Base-by-base conservation (phyloP, 2,113 vertebrate species). In the Speoplatyrhinus poulsoni region DNA sequence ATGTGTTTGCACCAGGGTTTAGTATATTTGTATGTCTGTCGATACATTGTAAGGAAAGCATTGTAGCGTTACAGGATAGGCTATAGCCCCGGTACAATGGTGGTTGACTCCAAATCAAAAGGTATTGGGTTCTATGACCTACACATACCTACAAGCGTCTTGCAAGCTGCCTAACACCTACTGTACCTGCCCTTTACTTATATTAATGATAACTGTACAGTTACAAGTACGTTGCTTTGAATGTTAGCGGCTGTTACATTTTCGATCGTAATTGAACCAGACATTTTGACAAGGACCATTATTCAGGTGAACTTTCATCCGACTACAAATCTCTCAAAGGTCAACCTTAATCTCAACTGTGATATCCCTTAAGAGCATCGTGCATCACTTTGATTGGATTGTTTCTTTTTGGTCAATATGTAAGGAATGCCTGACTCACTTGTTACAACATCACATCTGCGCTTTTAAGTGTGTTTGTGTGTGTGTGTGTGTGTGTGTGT, bases 361-460 rank as follows among this genome's bases (percentile, higher is more conserved):
- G 36, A 41, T 5, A 41, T 41, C 36, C 7, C 36, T 41, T 41
- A 8, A 41, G 36, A 7, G 36, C 36, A 26, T 26, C 26, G 26
- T 26, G 36, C 36, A 41, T 41, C 36, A 41, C 36, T 41, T 41
- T 58, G 72, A 75, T 46, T 65, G 64, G 61, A 70, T 88, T 3
- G 16, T 64, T 83, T 80, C 72, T 33, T 26, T 7, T 56, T 68
- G 74, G 82, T 86, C 81, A 83, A 78, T 79, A 81, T 68, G 82
- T 86, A 81, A 79, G 64, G 63, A 72, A 65, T 57, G 11, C 68
- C 67, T 84, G 83, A 87, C 69, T 87, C 82, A 87, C 70, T 33
- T 48, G 53, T 32, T 67, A 15, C 4, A 36, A 76, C 46, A 67
- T 84, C 84, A 82, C 12, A 16, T 61, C 19, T 50, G 9, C 71